phyloP scores from a whole-genome alignment of 2,113 vertebrate genomes.

The Hirundichthys speculiger region DNA sequence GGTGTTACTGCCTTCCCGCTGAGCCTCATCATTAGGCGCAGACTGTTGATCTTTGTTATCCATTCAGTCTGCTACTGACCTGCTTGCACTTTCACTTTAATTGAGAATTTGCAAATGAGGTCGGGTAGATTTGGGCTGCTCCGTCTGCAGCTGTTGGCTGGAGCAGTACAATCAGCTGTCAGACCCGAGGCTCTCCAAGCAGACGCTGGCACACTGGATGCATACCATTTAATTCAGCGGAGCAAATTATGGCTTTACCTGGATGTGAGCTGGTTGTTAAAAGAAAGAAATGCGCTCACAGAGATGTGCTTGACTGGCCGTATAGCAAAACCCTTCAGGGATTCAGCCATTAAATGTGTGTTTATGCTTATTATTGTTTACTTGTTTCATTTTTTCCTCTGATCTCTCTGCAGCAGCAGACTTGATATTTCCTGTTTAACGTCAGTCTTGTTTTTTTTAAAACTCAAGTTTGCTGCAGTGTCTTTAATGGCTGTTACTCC shows the following conservation, averaged over 20 bases:
- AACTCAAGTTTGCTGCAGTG: background rate
- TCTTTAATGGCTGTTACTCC: slow-evolving; percentile 38
- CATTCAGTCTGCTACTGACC: slow-evolving; percentile 52
- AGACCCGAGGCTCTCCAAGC: slow-evolving; percentile 27
- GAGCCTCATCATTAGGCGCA: slow-evolving; percentile 66
- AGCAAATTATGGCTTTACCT: slow-evolving; percentile 34
- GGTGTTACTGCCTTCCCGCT: slow-evolving; percentile 39
- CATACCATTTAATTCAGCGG: slow-evolving; percentile 42
- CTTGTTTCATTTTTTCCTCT: slow-evolving; percentile 14
- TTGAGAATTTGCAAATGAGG: slow-evolving; percentile 76
- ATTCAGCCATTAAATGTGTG: slow-evolving; percentile 12
- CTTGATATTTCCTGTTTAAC: slow-evolving; percentile 26
- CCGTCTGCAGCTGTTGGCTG: slow-evolving; percentile 41
- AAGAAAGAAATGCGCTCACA: background rate
- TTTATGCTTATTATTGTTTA: slow-evolving; percentile 32
- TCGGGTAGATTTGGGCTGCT: slow-evolving; percentile 26
- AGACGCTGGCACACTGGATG: slow-evolving; percentile 3
- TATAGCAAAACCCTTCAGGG: background rate
- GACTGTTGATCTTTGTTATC: slow-evolving; percentile 71
- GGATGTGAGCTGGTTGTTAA: slow-evolving; percentile 2
- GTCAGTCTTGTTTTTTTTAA: slow-evolving; percentile 28
- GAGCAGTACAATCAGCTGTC: slow-evolving; percentile 17
- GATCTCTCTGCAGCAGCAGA: slow-evolving; percentile 7
- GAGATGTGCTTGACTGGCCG: background rate
- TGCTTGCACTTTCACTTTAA: slow-evolving; percentile 52